Base-by-base conservation (phyloP, 2,113 vertebrate species). In the Dicentrarchus labrax region DNA sequence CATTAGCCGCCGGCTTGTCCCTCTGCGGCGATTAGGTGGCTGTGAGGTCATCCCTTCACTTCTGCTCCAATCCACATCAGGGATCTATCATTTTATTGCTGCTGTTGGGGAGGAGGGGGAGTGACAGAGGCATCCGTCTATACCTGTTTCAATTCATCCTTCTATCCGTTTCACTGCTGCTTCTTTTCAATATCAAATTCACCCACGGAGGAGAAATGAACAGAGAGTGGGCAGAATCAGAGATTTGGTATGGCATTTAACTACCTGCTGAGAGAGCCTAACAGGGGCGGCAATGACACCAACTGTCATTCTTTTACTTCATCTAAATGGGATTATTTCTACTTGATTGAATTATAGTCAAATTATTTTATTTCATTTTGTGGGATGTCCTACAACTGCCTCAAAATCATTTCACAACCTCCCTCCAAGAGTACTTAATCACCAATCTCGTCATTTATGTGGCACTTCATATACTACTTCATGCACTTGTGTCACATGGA, bases 41-140 rank as follows among this genome's bases (percentile, higher is more conserved):
- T 83, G 81, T 91, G 91, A 92, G 92, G 92, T 95, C 93, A 95
- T 95, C 90, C 81, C 86, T 94, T 88, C 88, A 86, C 89, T 92
- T 91, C 91, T 83, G 68, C 86, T 93, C 80, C 76, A 84, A 92
- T 93, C 88, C 86, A 87, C 92, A 91, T 92, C 89, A 83, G 86
- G 75, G 90, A 92, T 94, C 89, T 79, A 93, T 93, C 94, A 93
- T 91, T 93, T 93, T 84, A 93, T 92, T 92, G 92, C 76, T 24
- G 74, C 76, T 47, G 19, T 21, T 56, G 41, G 53, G 67, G 66
- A 43, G 50, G 69, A 54, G 69, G 64, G 19, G 41, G 78, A 10
- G 9, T 13, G 61, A 39, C n/a, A 2, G 57, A 64, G 68, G 51
- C 69, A 65, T 75, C 66, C 41, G 36, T 77, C 82, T 61, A 80